Evolutionary conservation across 2,113 vertebrate species (phyloP).

Genomic region (Cettia cetti): DNA sequence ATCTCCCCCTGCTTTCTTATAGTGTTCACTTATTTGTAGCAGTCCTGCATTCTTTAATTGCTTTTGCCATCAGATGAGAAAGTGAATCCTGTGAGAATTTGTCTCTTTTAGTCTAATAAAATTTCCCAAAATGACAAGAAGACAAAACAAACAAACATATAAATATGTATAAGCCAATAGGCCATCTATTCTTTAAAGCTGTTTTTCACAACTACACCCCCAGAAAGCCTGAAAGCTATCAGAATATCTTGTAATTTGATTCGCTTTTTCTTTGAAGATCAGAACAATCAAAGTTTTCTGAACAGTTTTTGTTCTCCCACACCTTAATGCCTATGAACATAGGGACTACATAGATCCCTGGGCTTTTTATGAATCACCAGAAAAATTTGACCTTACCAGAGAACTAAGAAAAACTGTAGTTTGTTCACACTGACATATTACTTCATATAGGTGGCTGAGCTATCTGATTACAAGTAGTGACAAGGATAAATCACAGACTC

Average conservation of each 20-base stretch:
- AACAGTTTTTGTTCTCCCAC: background rate
- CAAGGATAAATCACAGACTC: background rate
- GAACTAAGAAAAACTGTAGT: background rate
- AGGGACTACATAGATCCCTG: background rate
- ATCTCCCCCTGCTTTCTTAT: background rate
- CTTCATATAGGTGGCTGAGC: background rate
- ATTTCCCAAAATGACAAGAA: background rate
- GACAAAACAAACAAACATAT: background rate
- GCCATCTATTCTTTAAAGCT: background rate
- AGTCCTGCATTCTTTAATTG: background rate
- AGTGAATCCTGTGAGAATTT: background rate
- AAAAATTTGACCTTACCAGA: background rate
- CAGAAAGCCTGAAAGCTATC: background rate
- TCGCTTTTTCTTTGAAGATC: background rate
- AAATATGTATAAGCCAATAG: background rate
- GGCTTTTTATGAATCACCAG: background rate
- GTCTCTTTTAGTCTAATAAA: background rate
- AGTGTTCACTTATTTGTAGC: background rate
- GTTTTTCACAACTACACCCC: background rate
- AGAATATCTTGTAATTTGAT: background rate
- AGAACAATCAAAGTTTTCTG: background rate
- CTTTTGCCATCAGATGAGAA: background rate
- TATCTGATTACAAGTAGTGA: background rate
- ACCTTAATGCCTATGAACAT: background rate
- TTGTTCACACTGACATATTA: background rate